Percentiles rank a stretch among this genome's conserved stretches.
These are phyloP conservation scores for Dysmachus trigonus DNA, from an alignment of 2,888 invertebrate genomes.

Conservation along the genomic window DNA sequence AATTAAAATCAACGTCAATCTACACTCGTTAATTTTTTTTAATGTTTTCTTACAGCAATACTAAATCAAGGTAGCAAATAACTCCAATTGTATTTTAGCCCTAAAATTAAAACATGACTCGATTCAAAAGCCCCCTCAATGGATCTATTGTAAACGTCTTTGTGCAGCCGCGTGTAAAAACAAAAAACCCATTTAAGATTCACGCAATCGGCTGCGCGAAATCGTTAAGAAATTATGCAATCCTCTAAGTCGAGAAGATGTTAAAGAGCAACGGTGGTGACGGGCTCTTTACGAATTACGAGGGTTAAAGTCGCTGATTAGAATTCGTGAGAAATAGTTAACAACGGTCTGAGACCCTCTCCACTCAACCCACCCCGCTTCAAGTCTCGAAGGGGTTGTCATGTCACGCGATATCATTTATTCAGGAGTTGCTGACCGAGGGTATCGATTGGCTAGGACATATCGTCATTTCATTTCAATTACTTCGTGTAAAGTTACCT, in stretches of 20 bases:
- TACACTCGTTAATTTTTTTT: background rate
- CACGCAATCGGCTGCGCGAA: background rate
- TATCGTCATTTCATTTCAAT: background rate
- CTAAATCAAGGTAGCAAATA: too few relatives aligned
- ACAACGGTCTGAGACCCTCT: background rate
- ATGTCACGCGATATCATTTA: background rate
- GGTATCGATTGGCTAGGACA: background rate
- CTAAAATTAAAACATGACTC: background rate
- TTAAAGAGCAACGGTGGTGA: background rate
- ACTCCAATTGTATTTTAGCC: too few relatives aligned
- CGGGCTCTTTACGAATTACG: background rate
- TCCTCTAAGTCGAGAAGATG: background rate
- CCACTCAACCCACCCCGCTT: too few relatives aligned
- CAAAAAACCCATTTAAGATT: background rate
- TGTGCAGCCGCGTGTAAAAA: background rate
- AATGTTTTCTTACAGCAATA: background rate
- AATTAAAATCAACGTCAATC: too few relatives aligned
- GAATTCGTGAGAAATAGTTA: background rate
- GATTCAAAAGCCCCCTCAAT: background rate
- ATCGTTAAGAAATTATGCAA: background rate
- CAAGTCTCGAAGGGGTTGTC: background rate
- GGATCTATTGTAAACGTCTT: background rate
- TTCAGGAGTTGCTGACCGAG: background rate
- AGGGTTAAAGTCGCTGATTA: background rate
- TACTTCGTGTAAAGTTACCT: background rate